A percentile compares a stretch with the other conserved stretches of the same genome.
These are phyloP conservation scores for Heliconius himera DNA, from an alignment of 1,140 invertebrate genomes.

Conservation along the genomic window DNA sequence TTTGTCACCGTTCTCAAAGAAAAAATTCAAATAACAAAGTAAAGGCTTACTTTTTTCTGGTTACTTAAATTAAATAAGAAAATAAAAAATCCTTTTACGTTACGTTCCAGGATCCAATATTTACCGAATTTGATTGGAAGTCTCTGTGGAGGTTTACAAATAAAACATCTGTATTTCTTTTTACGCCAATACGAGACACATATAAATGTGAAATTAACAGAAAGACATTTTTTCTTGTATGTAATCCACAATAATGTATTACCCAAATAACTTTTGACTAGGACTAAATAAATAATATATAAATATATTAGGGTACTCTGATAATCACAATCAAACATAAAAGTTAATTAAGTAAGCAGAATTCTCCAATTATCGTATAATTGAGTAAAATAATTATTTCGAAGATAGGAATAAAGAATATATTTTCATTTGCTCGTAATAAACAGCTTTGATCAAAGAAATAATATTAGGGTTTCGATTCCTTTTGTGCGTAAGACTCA, in stretches of 20 bases:
- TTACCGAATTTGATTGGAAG: not conserved
- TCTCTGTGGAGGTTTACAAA: constrained; percentile 1
- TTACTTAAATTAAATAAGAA: constrained; percentile 8
- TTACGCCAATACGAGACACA: not conserved
- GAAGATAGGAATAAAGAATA: not conserved
- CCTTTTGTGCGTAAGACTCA: constrained; percentile 1
- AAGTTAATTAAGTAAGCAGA: not conserved
- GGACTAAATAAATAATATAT: too few species aligned
- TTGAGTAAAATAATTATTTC: constrained; percentile 1
- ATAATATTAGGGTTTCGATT: not conserved
- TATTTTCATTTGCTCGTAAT: not conserved
- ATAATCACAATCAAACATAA: too few species aligned
- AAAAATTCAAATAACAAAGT: not conserved
- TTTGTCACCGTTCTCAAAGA: not conserved
- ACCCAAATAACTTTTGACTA: not conserved
- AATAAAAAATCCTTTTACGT: not conserved
- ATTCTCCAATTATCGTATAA: not conserved
- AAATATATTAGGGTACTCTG: too few species aligned
- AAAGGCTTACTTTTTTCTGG: not conserved
- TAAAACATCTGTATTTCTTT: constrained; percentile 3
- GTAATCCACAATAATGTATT: not conserved
- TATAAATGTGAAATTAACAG: not conserved
- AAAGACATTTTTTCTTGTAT: not conserved
- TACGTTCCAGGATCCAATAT: not conserved
- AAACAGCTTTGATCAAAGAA: constrained; percentile 10